Evolutionary conservation across 2,797 vertebrate genomes (phyloP), one percentile per base, ranked within the genome.

Genomic region (Staurois parvus): DNA sequence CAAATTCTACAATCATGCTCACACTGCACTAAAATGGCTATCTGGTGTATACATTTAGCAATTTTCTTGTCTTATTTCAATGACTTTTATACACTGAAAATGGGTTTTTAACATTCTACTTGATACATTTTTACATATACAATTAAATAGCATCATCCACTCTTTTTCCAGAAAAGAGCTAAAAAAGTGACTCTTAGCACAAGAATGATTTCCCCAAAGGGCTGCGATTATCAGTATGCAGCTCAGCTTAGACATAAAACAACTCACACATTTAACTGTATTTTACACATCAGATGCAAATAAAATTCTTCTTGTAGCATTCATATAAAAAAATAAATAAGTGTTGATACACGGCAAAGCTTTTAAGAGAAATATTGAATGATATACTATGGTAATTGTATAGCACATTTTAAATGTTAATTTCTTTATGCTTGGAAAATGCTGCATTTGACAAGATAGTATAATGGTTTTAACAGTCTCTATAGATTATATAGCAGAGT

Each of bases 1-100:
- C 48, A 56, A 68, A 32, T 45, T 21, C 30, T 62, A 24, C n/a
- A 7, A 26, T 72, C 30, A 62, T 56, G 28, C 10, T 28, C 30
- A 45, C 52, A 26, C 21, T 67, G 56, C 70, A 72, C 67, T 76
- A 72, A 72, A 76, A 72, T 30, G 75, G 76, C 79, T 86, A 70
- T 75, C 69, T 68, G 24, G 59, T 52, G 68, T 26, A 72, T 81
- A 70, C 48, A 81, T 77, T 72, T 76, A 66, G 79, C 68, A 82
- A 86, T 86, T 86, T 86, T 79, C 85, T 79, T 86, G 85, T 86
- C 85, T 83, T 83, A 73, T 86, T 79, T 56, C 52, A 70, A 68
- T 83, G 80, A 86, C 85, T 86, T 86, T 79, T 83, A 70, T 72
- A 29, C 52, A 52, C 24, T 83, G 40, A 29, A 79, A 86, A 83